Evolutionary conservation across 2,797 vertebrate genomes (phyloP).

Genomic region (Pangasius krempfi): DNA sequence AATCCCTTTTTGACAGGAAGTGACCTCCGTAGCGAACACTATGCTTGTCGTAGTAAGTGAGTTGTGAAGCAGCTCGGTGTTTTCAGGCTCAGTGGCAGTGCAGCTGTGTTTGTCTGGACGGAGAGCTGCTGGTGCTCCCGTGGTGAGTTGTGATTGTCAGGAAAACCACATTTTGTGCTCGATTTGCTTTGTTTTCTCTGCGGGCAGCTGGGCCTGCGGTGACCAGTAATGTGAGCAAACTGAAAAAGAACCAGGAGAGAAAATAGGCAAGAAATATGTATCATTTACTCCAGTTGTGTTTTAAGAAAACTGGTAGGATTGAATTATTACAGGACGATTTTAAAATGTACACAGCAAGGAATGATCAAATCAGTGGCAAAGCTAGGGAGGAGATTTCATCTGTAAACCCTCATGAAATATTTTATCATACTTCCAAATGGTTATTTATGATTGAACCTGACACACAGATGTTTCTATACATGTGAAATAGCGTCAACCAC

Average conservation of each 20-base stretch:
- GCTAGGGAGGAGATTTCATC: not conserved
- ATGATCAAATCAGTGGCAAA: not conserved
- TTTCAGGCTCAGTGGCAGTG: too few species aligned
- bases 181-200: slow-evolving; percentile 45
- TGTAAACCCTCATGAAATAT: not conserved
- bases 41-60: not conserved
- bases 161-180: slow-evolving; percentile 49
- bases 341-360: not conserved
- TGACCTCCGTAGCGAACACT: not conserved
- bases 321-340: not conserved
- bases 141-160: slow-evolving; percentile 44
- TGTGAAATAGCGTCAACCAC: not conserved
- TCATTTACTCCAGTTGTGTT: slow-evolving; percentile 5
- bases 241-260: not conserved
- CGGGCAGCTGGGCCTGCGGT: slow-evolving; percentile 35
- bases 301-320: not conserved
- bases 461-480: not conserved
- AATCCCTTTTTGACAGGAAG: not conserved
- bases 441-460: not conserved
- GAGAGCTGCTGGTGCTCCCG: slow-evolving; percentile 29
- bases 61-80: not conserved
- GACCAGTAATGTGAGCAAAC: slow-evolving; percentile 32
- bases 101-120: not conserved
- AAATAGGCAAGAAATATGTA: not conserved
- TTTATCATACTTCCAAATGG: not conserved